Evolutionary conservation across 2,797 vertebrate species (phyloP).

Genomic region (Bufotes viridis): DNA sequence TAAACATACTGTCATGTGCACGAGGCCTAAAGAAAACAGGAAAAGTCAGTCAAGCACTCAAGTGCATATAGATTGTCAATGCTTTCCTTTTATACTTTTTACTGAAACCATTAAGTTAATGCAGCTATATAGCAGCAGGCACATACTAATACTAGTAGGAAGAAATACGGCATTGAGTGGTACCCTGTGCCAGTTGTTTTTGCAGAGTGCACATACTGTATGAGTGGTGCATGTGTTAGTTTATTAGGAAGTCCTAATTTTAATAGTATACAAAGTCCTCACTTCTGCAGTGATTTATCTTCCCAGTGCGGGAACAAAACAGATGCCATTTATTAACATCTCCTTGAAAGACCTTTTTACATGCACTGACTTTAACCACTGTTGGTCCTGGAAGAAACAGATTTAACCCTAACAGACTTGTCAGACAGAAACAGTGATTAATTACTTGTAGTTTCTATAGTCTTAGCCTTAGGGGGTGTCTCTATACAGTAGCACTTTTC

Average conservation of each 20-base stretch:
- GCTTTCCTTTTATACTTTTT: conserved; percentile 29
- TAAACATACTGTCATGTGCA: neutral
- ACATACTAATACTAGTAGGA: neutral
- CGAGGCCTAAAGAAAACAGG: conserved; percentile 27
- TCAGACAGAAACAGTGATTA: conserved; percentile 31
- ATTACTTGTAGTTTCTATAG: conserved; percentile 30
- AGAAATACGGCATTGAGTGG: conserved; percentile 38
- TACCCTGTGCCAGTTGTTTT: neutral
- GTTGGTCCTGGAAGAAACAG: neutral
- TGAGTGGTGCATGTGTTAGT: neutral
- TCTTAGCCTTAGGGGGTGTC: conserved; percentile 30
- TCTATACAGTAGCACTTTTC: conserved; percentile 18
- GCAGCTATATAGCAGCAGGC: conserved; percentile 20
- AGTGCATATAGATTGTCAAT: conserved; percentile 30
- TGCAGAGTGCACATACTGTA: neutral
- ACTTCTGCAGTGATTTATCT: conserved; percentile 33
- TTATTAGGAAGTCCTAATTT: conserved; percentile 32
- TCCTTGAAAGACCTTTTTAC: conserved; percentile 28
- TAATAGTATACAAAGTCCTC: conserved; percentile 26
- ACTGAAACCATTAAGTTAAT: neutral
- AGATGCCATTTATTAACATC: conserved; percentile 25
- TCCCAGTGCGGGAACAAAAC: conserved; percentile 3
- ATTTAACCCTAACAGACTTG: conserved; percentile 18
- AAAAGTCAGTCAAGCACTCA: conserved; percentile 20
- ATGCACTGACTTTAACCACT: neutral